Conservation (phyloP, 2,888 invertebrate species). For the Chrysolina haemoptera region DNA sequence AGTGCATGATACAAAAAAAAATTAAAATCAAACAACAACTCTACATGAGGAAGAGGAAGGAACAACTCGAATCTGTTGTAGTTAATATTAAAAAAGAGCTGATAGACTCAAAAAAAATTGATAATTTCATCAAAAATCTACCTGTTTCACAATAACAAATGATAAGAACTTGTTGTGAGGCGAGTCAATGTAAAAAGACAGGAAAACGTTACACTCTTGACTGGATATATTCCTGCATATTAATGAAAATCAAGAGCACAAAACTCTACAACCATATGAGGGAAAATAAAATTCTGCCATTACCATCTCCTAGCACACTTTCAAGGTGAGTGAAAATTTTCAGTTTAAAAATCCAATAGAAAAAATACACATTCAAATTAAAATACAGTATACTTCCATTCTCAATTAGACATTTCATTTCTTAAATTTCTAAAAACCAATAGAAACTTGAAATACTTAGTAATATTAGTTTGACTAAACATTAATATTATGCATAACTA, state of each 20-base stretch:
- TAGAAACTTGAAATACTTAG: not conserved
- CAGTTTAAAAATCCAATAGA: too few relatives aligned
- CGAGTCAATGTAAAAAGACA: constrained; percentile 6
- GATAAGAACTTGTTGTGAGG: not conserved
- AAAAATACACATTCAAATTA: too few relatives aligned
- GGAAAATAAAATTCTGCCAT: constrained; percentile 9
- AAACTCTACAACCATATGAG: constrained; percentile 21
- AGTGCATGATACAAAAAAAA: not conserved
- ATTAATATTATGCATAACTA: too few relatives aligned
- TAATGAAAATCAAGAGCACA: constrained; percentile 16
- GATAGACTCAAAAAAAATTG: constrained; percentile 8
- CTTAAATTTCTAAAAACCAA: not conserved
- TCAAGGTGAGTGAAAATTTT: not conserved
- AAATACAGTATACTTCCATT: not conserved
- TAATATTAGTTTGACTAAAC: not conserved
- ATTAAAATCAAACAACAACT: constrained; percentile 8
- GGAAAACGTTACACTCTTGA: constrained; percentile 9
- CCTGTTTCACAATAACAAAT: not conserved
- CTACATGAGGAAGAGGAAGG: not conserved
- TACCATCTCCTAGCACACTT: constrained; percentile 15
- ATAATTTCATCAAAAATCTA: constrained; percentile 12
- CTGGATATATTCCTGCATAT: constrained; percentile 18
- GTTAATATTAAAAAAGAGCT: not conserved
- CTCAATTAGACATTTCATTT: not conserved
- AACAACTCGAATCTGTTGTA: constrained; percentile 7